Evolutionary conservation across 2,113 vertebrate genomes (phyloP).

Genomic region (Emydocephalus ijimae): DNA sequence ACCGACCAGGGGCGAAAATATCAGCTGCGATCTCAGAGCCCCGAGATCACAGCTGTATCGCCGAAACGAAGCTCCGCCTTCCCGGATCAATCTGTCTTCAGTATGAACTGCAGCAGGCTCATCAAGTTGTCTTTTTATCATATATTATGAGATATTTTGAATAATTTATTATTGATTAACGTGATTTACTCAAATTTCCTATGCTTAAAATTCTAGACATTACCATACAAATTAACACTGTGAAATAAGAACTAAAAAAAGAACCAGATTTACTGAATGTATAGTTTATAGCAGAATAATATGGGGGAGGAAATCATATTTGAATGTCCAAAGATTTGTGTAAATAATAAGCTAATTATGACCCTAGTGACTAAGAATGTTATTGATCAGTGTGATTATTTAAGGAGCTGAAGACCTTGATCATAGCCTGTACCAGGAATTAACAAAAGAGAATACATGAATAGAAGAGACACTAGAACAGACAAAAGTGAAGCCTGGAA

Average conservation of each 20-base stretch:
- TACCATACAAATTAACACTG: background rate
- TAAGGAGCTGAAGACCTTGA: too few relatives aligned
- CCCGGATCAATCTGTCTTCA: background rate
- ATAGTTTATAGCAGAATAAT: background rate
- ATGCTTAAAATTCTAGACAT: background rate
- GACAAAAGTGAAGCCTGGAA: too few relatives aligned
- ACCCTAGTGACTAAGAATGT: background rate
- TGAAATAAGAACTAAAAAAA: background rate
- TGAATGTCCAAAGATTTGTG: background rate
- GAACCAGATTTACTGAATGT: background rate
- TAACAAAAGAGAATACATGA: too few relatives aligned
- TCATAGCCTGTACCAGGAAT: too few relatives aligned
- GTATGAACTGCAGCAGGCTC: background rate
- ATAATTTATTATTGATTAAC: background rate
- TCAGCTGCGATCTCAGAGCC: too few relatives aligned
- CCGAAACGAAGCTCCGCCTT: too few relatives aligned
- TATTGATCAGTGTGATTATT: too few relatives aligned
- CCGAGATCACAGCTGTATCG: too few relatives aligned
- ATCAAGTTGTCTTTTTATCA: background rate
- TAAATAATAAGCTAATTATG: background rate
- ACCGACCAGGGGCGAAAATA: too few relatives aligned
- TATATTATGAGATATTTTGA: background rate
- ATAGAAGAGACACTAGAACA: too few relatives aligned
- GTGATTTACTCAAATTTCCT: background rate
- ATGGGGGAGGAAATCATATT: background rate